Evolutionary conservation across 1,140 invertebrate species (phyloP).

Genomic region (Archivesica marissinica): DNA sequence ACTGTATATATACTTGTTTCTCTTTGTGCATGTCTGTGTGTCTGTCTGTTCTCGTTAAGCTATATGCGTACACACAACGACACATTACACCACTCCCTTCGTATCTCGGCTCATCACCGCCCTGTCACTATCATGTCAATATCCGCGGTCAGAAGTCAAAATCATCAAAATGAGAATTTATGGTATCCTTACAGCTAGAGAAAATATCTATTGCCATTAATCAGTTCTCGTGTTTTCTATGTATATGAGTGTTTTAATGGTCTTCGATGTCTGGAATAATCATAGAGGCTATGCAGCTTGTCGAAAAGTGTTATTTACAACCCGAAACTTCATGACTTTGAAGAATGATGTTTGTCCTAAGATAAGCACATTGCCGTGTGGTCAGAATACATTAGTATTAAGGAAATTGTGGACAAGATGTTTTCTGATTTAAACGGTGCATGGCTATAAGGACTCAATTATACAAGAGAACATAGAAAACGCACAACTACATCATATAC

Average conservation of each 20-base stretch:
- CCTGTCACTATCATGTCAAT: conserved; percentile 14
- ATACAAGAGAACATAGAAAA: no score
- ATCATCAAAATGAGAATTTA: conserved; percentile 21
- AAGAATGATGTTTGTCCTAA: not conserved
- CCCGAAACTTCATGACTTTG: not conserved
- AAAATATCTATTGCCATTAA: not conserved
- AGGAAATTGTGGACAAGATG: no score
- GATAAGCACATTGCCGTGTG: not conserved
- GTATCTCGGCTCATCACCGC: not conserved
- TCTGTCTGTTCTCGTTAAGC: no score
- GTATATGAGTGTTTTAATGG: not conserved
- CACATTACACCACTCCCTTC: no score
- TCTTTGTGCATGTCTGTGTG: no score
- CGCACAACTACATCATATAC: no score
- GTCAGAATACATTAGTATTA: not conserved
- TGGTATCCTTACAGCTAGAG: conserved; percentile 1
- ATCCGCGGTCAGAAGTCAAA: conserved; percentile 26
- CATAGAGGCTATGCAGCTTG: not conserved
- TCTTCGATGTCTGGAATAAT: not conserved
- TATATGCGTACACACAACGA: no score
- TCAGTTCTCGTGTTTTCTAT: not conserved
- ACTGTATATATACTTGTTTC: no score
- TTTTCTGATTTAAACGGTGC: no score
- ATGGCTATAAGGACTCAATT: no score
- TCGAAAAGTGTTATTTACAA: conserved; percentile 23